Percentiles rank a stretch among this genome's conserved stretches.
Evolutionary conservation across 2,797 vertebrate genomes (phyloP).

Genomic region (Varecia variegata): DNA sequence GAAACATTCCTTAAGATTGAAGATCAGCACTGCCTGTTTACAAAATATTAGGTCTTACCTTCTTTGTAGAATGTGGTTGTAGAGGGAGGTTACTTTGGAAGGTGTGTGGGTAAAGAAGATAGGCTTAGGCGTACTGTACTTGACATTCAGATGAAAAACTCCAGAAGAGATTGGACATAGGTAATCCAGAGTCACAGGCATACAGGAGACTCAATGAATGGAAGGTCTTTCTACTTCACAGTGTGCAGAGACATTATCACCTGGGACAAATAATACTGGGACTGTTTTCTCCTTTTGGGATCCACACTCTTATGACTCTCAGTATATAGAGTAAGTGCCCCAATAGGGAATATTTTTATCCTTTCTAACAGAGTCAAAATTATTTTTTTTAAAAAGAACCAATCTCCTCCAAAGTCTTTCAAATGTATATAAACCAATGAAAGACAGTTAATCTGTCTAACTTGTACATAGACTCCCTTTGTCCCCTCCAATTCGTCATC

Average conservation of each 20-base stretch:
- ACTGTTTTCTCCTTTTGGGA: neutral
- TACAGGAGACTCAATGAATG: neutral
- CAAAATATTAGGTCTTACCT: neutral
- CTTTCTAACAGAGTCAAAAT: neutral
- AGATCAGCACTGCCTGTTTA: neutral
- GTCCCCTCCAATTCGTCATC: neutral
- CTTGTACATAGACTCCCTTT: neutral
- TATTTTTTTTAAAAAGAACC: neutral
- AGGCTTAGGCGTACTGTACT: neutral
- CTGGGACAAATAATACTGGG: neutral
- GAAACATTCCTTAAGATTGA: neutral
- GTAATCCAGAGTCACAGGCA: neutral
- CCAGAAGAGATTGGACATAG: neutral
- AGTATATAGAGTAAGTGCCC: neutral
- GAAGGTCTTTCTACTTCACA: neutral
- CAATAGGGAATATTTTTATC: neutral
- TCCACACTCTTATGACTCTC: neutral
- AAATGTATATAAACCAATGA: neutral
- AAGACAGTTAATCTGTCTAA: neutral
- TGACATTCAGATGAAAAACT: neutral
- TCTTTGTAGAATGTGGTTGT: neutral
- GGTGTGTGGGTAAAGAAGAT: accelerated
- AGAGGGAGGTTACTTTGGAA: neutral
- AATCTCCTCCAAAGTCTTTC: neutral
- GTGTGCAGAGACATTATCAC: neutral